phyloP scores from a whole-genome alignment of 2,113 vertebrate species.

The Cyprinus carpio region DNA sequence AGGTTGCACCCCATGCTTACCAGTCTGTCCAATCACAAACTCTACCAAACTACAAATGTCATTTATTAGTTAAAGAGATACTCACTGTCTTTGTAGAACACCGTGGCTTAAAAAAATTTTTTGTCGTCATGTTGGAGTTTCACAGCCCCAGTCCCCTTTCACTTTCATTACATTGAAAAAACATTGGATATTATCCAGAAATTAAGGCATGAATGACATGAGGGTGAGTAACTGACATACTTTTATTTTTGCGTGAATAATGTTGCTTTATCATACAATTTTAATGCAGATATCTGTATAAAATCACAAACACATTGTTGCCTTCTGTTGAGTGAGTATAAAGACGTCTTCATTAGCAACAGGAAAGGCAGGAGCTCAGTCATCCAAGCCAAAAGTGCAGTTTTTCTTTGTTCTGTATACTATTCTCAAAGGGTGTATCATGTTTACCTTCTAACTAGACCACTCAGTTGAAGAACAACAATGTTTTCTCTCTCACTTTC shows the following conservation, averaged over 20 bases:
- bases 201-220: background rate
- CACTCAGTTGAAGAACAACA: background rate
- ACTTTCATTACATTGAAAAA: background rate
- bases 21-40: background rate
- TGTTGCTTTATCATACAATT: background rate
- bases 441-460: background rate
- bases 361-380: conserved; percentile 11
- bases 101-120: no score
- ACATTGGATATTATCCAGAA: background rate
- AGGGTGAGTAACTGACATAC: background rate
- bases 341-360: background rate
- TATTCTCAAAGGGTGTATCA: background rate
- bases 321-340: background rate
- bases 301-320: background rate
- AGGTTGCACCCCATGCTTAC: background rate
- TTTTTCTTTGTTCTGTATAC: background rate
- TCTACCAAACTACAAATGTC: background rate
- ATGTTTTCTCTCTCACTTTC: conserved; percentile 40
- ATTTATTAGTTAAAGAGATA: background rate
- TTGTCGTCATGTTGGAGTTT: background rate
- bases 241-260: background rate
- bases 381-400: background rate
- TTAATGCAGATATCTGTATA: background rate
- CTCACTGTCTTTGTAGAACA: background rate
- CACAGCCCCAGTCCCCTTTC: background rate